These are phyloP conservation scores for Leucozona laternaria DNA, from an alignment of 2,888 invertebrate species.

Conservation along the genomic window DNA sequence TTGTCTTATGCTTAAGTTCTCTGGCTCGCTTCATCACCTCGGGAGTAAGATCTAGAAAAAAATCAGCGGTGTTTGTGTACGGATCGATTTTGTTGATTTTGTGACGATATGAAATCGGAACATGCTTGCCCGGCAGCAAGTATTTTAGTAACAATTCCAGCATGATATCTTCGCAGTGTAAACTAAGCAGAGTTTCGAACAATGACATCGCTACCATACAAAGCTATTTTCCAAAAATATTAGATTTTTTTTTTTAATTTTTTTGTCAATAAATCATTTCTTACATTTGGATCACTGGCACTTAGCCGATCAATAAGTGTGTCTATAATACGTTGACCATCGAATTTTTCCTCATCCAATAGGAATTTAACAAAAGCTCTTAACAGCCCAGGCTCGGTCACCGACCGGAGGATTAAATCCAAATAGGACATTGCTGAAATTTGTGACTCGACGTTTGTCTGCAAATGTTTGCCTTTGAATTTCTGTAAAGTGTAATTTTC, in stretches of 20 bases:
- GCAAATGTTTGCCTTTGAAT: constrained; percentile 85
- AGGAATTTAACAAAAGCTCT: constrained; percentile 94
- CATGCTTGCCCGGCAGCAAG: constrained; percentile 91
- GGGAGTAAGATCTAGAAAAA: constrained; percentile 90
- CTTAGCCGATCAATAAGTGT: constrained; percentile 92
- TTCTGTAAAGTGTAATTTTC: constrained; percentile 82
- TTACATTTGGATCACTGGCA: constrained; percentile 89
- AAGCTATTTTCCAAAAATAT: constrained; percentile 84
- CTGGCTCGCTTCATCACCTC: constrained; percentile 83
- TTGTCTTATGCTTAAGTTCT: constrained; percentile 80
- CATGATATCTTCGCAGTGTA: constrained; percentile 98
- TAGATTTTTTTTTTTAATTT: neutral
- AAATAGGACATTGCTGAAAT: constrained; percentile 96
- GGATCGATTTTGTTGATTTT: constrained; percentile 89
- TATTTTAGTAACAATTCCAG: constrained; percentile 94
- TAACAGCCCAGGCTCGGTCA: constrained; percentile 93
- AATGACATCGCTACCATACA: constrained; percentile 95
- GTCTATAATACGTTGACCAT: constrained; percentile 92
- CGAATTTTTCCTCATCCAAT: constrained; percentile 91
- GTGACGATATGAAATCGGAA: constrained; percentile 89
- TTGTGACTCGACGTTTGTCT: constrained; percentile 94
- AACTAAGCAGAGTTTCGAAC: constrained; percentile 94
- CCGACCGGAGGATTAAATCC: constrained; percentile 94
- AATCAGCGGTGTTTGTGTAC: constrained; percentile 89
- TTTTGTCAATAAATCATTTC: constrained; percentile 76